phyloP scores from a whole-genome alignment of 2,888 invertebrate genomes.

The Alsophila aescularia region DNA sequence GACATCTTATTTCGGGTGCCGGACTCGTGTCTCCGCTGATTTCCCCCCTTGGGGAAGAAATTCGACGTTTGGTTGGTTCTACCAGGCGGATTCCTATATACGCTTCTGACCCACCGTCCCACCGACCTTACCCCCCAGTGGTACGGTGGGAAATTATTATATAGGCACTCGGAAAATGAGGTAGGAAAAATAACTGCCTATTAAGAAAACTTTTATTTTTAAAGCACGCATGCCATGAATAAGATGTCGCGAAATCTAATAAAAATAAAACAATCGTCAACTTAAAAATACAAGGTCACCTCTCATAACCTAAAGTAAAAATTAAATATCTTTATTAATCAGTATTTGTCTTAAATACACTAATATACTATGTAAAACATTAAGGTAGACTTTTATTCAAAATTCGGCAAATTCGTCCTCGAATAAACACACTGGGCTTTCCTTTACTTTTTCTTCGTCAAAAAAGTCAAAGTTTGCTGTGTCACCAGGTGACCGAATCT shows the following conservation, averaged over 20 bases:
- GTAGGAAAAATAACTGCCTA: neutral
- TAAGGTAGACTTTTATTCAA: slow-evolving; percentile 54
- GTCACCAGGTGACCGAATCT: slow-evolving; percentile 86
- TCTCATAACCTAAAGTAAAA: slow-evolving; percentile 50
- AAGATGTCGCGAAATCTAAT: neutral
- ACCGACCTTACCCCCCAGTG: no score
- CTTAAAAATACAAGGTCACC: slow-evolving; percentile 19
- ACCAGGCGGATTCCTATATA: no score
- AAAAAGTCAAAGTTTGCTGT: slow-evolving; percentile 89
- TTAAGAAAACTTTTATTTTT: slow-evolving; percentile 2
- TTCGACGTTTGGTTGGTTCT: no score
- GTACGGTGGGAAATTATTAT: no score
- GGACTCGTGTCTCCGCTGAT: no score
- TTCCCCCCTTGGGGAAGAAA: no score
- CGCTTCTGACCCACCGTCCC: no score
- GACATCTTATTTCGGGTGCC: no score
- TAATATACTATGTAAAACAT: slow-evolving; percentile 10
- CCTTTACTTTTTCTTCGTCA: slow-evolving; percentile 79
- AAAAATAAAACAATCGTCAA: slow-evolving; percentile 12
- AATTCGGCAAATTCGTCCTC: slow-evolving; percentile 89
- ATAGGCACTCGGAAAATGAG: neutral
- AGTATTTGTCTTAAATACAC: slow-evolving; percentile 20
- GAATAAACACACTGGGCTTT: slow-evolving; percentile 81
- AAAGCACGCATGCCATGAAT: neutral
- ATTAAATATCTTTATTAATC: slow-evolving; percentile 47